Base-by-base conservation (phyloP, 2,113 vertebrate species). In the Myodes glareolus region DNA sequence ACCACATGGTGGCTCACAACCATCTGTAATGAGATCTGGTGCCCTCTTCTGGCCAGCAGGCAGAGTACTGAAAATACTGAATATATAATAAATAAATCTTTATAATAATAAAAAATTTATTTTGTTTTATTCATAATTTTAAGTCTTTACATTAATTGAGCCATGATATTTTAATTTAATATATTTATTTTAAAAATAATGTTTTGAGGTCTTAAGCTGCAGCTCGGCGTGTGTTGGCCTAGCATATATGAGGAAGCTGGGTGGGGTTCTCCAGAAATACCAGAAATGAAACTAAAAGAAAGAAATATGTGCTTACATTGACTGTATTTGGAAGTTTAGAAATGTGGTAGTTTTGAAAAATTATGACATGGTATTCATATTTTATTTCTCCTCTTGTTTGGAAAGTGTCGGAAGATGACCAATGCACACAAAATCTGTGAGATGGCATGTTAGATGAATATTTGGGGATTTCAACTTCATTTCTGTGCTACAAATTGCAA, bases 81-180 rank as follows among this genome's bases (percentile, higher is more conserved):
- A n/a, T n/a, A n/a, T n/a, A n/a, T n/a, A n/a, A n/a, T n/a, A n/a
- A n/a, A n/a, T n/a, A n/a, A n/a, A n/a, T n/a, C n/a, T n/a, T n/a
- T n/a, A n/a, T n/a, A n/a, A n/a, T n/a, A n/a, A n/a, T n/a, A n/a
- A 85, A 90, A 75, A 63, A 25, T 86, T 45, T 84, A n/a, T 55
- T 92, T 92, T 65, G 7, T 65, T 72, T 92, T 52, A 75, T 6
- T 90, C 27, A 61, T 39, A 81, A 91, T 93, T 78, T 72, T 61
- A 91, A 96, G 8, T 31, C 58, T n/a, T 87, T 5, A 88, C 52
- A 27, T 82, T 39, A 97, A 86, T 80, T 89, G 78, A 90, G 58
- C 19, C 5, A 90, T 88, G 7, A 45, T 61, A 63, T 61, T 63
- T 76, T 91, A 61, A 61, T 81, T 96, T 90, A 86, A 95, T 13